Conservation (phyloP, 2,888 invertebrate species). For the Spodoptera picta region DNA sequence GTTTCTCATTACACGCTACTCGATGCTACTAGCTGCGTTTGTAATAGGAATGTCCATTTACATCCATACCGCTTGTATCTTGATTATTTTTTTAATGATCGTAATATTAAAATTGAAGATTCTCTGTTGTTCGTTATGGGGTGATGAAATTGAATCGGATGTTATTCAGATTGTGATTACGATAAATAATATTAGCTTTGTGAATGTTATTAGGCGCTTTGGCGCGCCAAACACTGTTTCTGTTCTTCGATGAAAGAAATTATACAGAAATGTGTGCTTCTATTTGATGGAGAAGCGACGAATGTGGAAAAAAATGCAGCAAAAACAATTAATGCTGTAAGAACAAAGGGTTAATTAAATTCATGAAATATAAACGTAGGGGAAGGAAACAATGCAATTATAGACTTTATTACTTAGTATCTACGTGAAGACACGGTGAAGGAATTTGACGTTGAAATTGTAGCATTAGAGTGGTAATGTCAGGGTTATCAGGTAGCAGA, state of each 20-base stretch:
- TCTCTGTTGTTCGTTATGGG: slow-evolving; percentile 65
- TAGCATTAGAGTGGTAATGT: slow-evolving; percentile 60
- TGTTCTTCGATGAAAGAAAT: slow-evolving; percentile 41
- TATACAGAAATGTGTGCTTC: slow-evolving; percentile 46
- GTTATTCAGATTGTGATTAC: slow-evolving; percentile 61
- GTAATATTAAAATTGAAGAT: slow-evolving; percentile 66
- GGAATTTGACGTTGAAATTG: slow-evolving; percentile 59
- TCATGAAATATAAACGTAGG: slow-evolving; percentile 40
- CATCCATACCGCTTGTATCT: slow-evolving; percentile 77
- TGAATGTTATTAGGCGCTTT: slow-evolving; percentile 55
- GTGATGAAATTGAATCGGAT: slow-evolving; percentile 79
- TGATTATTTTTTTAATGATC: slow-evolving; percentile 78
- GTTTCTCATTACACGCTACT: slow-evolving; percentile 88
- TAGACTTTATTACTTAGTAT: slow-evolving; percentile 37
- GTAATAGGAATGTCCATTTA: slow-evolving; percentile 85
- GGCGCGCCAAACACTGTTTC: slow-evolving; percentile 38
- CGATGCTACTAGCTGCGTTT: slow-evolving; percentile 80
- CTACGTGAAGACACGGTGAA: slow-evolving; percentile 33
- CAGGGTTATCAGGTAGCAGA: slow-evolving; percentile 77
- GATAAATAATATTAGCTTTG: slow-evolving; percentile 63
- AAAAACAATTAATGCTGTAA: slow-evolving; percentile 38
- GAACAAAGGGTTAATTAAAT: slow-evolving; percentile 61
- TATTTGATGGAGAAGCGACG: slow-evolving; percentile 37
- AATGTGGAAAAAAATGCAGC: slow-evolving; percentile 44
- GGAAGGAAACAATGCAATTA: slow-evolving; percentile 30